phyloP scores from a whole-genome alignment of 2,797 vertebrate genomes.

The Paramormyrops hopkinsi region DNA sequence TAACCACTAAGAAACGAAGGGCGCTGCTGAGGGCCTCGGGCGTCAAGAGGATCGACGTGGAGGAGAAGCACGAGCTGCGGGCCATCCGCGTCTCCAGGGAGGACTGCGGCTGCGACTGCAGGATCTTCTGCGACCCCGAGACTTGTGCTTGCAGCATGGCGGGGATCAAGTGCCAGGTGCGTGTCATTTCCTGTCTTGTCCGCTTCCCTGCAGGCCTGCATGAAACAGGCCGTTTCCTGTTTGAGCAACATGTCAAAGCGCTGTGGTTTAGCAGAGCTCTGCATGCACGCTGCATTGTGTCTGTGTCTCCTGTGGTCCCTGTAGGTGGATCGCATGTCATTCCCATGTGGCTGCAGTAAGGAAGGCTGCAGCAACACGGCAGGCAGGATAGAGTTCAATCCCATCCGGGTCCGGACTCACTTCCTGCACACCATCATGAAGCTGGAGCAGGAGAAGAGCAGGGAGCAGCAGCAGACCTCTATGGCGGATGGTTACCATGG shows the following conservation, averaged over 20 bases:
- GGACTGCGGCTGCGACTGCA: constrained; percentile 95
- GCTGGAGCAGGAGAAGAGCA: constrained; percentile 93
- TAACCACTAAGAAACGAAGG: constrained; percentile 92
- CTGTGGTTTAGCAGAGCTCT: neutral
- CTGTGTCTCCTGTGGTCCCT: constrained; percentile 30
- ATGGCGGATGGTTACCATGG: constrained; percentile 69
- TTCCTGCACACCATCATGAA: constrained; percentile 99
- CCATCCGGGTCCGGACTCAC: constrained; percentile 95
- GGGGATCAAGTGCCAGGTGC: constrained; percentile 98
- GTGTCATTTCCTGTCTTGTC: neutral
- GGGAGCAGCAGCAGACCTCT: constrained; percentile 74
- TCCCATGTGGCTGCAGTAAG: constrained; percentile 96
- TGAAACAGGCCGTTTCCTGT: neutral
- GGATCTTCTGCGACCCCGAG: constrained; percentile 94
- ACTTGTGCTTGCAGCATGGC: constrained; percentile 95
- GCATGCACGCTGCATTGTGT: neutral
- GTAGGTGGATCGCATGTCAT: constrained; percentile 98
- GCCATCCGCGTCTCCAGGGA: constrained; percentile 90
- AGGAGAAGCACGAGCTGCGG: constrained; percentile 92
- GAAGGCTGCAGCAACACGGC: constrained; percentile 96
- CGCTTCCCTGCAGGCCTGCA: neutral
- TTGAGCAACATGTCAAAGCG: neutral
- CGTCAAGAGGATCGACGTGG: constrained; percentile 95
- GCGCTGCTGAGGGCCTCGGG: constrained; percentile 86
- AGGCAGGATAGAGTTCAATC: constrained; percentile 96